Evolutionary conservation across 2,888 invertebrate genomes (phyloP).

Genomic region (Brenthis ino): DNA sequence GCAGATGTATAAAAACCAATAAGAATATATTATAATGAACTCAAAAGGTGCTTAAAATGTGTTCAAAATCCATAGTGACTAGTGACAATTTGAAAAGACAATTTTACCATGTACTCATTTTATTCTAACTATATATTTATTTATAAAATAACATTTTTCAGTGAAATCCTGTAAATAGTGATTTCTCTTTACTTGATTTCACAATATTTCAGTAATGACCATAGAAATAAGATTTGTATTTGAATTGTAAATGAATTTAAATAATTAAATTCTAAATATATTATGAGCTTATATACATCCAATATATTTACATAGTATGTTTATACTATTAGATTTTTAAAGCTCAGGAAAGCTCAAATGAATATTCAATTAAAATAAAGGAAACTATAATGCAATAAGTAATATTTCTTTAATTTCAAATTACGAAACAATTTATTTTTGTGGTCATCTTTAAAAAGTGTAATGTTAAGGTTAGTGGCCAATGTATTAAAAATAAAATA

Average conservation of each 20-base stretch:
- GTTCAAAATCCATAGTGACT: constrained; percentile 56
- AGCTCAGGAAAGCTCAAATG: no score
- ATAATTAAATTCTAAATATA: no score
- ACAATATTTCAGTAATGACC: constrained; percentile 48
- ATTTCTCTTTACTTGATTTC: constrained; percentile 73
- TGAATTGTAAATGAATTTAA: background rate
- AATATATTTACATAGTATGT: no score
- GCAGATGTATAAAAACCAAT: constrained; percentile 89
- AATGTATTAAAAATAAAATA: constrained; percentile 24
- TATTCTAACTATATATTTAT: constrained; percentile 40
- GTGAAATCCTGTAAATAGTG: constrained; percentile 79
- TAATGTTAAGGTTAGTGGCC: constrained; percentile 36
- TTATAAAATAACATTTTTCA: constrained; percentile 49
- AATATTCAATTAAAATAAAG: background rate
- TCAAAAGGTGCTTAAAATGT: constrained; percentile 59
- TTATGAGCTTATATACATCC: no score
- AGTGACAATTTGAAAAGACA: constrained; percentile 42
- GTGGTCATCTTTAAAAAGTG: constrained; percentile 15
- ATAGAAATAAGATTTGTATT: constrained; percentile 29
- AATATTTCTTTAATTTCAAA: background rate
- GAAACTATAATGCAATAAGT: background rate
- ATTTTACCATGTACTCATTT: constrained; percentile 16
- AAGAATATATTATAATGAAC: constrained; percentile 64
- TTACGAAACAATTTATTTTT: constrained; percentile 19
- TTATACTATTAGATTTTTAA: no score